Evolutionary conservation across 2,113 vertebrate genomes (phyloP).

Genomic region (Rallus limicola): DNA sequence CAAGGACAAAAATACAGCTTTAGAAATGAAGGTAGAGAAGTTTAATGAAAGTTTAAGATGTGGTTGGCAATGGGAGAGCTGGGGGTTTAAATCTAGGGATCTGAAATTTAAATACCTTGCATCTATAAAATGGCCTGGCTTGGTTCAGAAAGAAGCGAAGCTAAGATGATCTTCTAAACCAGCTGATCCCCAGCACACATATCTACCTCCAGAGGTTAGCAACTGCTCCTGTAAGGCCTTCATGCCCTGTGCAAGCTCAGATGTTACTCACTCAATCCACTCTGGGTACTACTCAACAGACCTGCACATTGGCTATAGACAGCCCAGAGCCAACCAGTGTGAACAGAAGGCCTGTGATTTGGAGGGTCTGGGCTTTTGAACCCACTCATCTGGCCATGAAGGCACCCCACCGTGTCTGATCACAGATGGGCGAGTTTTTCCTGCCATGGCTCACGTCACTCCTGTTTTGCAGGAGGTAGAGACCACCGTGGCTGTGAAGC

Average conservation of each 20-base stretch:
- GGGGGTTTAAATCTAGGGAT: neutral
- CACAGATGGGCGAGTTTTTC: fast-evolving
- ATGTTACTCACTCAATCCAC: neutral
- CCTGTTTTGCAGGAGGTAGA: neutral
- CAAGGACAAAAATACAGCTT: constrained; percentile 8
- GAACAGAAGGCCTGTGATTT: neutral
- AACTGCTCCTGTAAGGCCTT: neutral
- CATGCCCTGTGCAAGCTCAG: neutral
- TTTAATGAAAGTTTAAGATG: constrained; percentile 13
- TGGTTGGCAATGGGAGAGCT: neutral
- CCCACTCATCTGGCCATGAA: neutral
- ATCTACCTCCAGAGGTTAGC: neutral
- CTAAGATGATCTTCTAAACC: neutral
- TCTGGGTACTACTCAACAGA: neutral
- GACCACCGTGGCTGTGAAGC: neutral
- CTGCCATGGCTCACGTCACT: neutral
- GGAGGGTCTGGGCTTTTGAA: neutral
- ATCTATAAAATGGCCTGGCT: neutral
- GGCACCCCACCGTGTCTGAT: fast-evolving
- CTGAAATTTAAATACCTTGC: neutral
- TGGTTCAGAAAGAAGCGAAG: neutral
- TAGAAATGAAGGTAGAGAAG: neutral
- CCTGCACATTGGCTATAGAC: neutral
- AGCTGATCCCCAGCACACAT: neutral
- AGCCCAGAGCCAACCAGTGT: neutral